Conservation (phyloP, 2,888 invertebrate species). For the Leptothorax acervorum region DNA sequence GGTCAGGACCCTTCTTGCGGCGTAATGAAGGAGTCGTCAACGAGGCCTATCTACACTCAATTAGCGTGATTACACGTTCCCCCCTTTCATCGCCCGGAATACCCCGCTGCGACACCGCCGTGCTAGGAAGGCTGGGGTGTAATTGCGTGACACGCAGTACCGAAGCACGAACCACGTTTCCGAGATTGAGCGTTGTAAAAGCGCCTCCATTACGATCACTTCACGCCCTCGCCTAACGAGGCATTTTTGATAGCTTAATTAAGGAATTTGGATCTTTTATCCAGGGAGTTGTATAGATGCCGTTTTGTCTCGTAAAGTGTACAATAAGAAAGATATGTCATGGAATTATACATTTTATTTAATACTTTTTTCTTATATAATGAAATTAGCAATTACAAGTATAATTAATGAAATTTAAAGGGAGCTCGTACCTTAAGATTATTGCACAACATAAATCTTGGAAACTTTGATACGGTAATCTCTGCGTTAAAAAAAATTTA, state of each 20-base stretch:
- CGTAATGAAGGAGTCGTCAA: conserved; percentile 84
- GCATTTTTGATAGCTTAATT: conserved; percentile 1
- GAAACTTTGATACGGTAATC: not conserved
- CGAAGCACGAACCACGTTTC: conserved; percentile 50
- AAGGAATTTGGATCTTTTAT: not conserved
- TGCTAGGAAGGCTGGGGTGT: conserved; percentile 59
- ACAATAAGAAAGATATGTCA: not conserved
- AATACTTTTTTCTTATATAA: not conserved
- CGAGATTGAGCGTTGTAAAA: conserved; percentile 62
- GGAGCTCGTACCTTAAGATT: not conserved
- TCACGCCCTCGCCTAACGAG: conserved; percentile 4
- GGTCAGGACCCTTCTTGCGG: conserved; percentile 77
- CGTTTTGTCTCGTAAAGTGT: not conserved
- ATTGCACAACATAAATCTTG: not conserved
- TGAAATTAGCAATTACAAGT: not conserved
- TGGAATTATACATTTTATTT: not conserved
- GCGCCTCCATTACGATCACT: conserved; percentile 43
- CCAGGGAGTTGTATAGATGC: not conserved
- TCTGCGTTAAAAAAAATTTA: not conserved
- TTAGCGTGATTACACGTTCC: conserved; percentile 82
- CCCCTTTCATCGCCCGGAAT: conserved; percentile 70
- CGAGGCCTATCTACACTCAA: conserved; percentile 84
- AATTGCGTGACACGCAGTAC: conserved; percentile 70
- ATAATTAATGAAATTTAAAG: not conserved
- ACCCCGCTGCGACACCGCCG: conserved; percentile 70